Conservation (phyloP, 2,888 invertebrate genomes). For the Pyrocoelia pectoralis region DNA sequence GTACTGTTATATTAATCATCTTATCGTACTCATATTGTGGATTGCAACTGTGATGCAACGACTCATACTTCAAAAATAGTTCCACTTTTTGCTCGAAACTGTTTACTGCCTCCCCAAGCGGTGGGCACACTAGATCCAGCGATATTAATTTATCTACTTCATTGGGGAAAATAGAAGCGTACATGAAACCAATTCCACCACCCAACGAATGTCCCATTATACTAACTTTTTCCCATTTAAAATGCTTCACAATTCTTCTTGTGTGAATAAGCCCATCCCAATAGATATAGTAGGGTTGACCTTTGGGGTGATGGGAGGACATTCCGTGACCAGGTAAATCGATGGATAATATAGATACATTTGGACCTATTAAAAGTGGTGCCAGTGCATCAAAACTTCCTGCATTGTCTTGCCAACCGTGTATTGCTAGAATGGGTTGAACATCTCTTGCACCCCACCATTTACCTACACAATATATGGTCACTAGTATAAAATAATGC, state of each 20-base stretch:
- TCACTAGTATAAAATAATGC: too few species aligned
- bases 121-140: constrained; percentile 81
- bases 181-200: constrained; percentile 81
- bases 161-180: constrained; percentile 78
- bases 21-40: constrained; percentile 62
- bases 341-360: constrained; percentile 74
- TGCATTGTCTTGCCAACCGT: constrained; percentile 91
- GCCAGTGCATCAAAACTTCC: constrained; percentile 81
- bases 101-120: constrained; percentile 66
- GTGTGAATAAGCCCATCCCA: constrained; percentile 79
- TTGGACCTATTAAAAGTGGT: constrained; percentile 69
- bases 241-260: constrained; percentile 76
- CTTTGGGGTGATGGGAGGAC: constrained; percentile 76
- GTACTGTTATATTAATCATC: constrained; percentile 76
- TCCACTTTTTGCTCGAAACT: constrained; percentile 69
- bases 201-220: constrained; percentile 83
- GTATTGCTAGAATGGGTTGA: constrained; percentile 81
- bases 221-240: constrained; percentile 77
- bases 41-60: constrained; percentile 61
- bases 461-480: too few species aligned
- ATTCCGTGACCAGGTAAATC: constrained; percentile 84
- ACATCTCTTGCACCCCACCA: constrained; percentile 81
- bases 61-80: constrained; percentile 76
- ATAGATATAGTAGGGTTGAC: constrained; percentile 77
- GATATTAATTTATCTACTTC: constrained; percentile 75